Base-by-base conservation (phyloP, 1,140 invertebrate genomes). In the Calliopsis andreniformis region DNA sequence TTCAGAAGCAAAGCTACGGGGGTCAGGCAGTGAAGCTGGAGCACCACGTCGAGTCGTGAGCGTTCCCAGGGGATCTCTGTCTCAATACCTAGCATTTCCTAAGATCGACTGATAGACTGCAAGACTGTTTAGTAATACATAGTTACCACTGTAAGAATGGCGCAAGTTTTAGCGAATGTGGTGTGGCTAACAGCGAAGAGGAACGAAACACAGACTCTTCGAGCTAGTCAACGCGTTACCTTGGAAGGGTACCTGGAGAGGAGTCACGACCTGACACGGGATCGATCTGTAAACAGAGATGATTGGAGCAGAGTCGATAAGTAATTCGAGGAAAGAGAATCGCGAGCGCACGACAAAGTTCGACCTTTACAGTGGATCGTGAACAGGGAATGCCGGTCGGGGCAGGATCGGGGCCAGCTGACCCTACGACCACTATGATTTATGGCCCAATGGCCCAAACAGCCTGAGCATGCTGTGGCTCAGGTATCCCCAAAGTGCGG, bases 401-500 rank as follows among this genome's bases (percentile, higher is more conserved):
- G 39, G 56, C 78, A 81, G 86, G 80, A 83, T 78, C 72, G 71
- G 72, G n/a, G 80, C 76, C 88, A 87, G 83, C 86, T 90, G 88
- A 86, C 84, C 86, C 80, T 80, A 79, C 81, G 82, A 85, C 78
- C 72, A 75, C 67, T 79, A 85, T 90, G 87, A 90, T 90, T 90
- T 89, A 90, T 89, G 86, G 76, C 66, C 55, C 62, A 76, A 76
- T 66, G 59, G 76, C 53, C 81, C 79, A 78, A 87, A 89, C 79
- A 85, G 80, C 59, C 76, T n/a, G 63, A 85, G 67, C 71, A 75
- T 82, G 76, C 86, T 84, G 78, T 72, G 80, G 70, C 56, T 76
- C 88, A 90, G 88, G 87, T 90, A 89, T 78, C 77, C 35, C 32
- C 49, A 83, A 76, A 72, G 56, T 63, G 77, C 42, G 80, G 56